Percentiles rank a stretch among this genome's conserved stretches.
Conservation (phyloP, 1,140 invertebrate species). For the Drosophila paulistorum region DNA sequence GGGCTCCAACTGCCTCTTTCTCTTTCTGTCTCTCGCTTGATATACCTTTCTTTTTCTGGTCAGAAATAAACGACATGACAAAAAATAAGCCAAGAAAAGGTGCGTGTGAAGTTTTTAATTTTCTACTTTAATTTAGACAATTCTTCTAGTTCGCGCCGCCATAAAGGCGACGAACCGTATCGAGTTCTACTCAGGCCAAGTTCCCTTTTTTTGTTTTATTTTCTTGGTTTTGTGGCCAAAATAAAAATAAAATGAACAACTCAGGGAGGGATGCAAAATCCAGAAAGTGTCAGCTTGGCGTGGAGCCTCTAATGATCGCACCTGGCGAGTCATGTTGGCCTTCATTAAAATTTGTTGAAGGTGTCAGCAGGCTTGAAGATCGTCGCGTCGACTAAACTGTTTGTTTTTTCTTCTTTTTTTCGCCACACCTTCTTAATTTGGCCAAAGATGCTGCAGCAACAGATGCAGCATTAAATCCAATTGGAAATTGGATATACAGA, state of each 20-base stretch:
- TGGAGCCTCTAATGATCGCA: slow-evolving; percentile 62
- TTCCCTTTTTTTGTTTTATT: neutral
- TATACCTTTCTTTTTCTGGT: slow-evolving; percentile 20
- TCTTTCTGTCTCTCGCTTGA: slow-evolving; percentile 10
- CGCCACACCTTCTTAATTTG: no score
- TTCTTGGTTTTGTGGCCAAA: slow-evolving; percentile 24
- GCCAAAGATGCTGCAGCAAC: no score
- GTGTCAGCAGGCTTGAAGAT: slow-evolving; percentile 71
- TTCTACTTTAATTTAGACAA: slow-evolving; percentile 77
- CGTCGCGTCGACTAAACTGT: slow-evolving; percentile 33
- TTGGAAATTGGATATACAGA: no score
- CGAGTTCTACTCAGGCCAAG: slow-evolving; percentile 22
- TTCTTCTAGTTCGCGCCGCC: slow-evolving; percentile 59
- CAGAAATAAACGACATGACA: slow-evolving; percentile 1
- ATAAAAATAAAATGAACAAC: neutral
- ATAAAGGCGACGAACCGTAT: slow-evolving; percentile 67
- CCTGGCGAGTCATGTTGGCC: slow-evolving; percentile 29
- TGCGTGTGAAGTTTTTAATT: slow-evolving; percentile 80
- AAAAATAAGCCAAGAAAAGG: slow-evolving; percentile 13
- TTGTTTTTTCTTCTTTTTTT: no score
- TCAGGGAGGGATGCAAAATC: slow-evolving; percentile 53
- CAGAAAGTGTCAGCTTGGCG: slow-evolving; percentile 63
- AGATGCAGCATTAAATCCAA: no score
- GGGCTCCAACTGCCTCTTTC: slow-evolving; percentile 6
- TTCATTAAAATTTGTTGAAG: slow-evolving; percentile 34